Base-by-base conservation (phyloP, 1,140 invertebrate species). In the Pogonus chalceus region DNA sequence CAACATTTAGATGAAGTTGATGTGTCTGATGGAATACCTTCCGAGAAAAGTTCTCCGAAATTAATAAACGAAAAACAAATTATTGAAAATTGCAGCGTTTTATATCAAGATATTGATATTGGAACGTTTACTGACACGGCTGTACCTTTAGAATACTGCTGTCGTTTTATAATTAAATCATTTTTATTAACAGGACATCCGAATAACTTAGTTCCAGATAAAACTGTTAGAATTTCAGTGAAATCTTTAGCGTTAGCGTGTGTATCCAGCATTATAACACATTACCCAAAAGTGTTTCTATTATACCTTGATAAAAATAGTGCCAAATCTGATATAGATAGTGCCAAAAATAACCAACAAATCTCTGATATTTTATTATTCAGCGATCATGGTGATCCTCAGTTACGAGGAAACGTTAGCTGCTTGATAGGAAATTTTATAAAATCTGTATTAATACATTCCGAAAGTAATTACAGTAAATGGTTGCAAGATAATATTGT, bases 231-330 rank as follows among this genome's bases (percentile, higher is more conserved):
- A 24, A 87, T 94, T 14, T 92, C 89, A 55, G 81, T 92, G 0
- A 92, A 93, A 73, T 82, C 86, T 0, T 76, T 91, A 24, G 86
- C 89, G 1, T 64, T 93, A 2, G 81, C 78, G 24, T 91, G 87
- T 67, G 62, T 94, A 1, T 77, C 80, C 1, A 77, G 79, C 43
- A 77, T 87, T 23, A 66, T 91, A 22, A 74, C 74, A 23, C 61
- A 92, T 23, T 81, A 82, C 62, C 88, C 91, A 0, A 72, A 79
- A 51, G 67, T 83, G n/a, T 79, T 90, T 35, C 76, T 81, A 1
- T 58, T 80, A 35, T 77, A 78, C 57, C 65, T 89, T 23, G 78
- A 79, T 57, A 78, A 76, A 53, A 74, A 76, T 56, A 60, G 50
- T 52, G 20, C 51, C 7, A 18, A 54, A 26, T 14, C 0, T 20